phyloP scores from a whole-genome alignment of 2,113 vertebrate species.

The Hoplias malabaricus region DNA sequence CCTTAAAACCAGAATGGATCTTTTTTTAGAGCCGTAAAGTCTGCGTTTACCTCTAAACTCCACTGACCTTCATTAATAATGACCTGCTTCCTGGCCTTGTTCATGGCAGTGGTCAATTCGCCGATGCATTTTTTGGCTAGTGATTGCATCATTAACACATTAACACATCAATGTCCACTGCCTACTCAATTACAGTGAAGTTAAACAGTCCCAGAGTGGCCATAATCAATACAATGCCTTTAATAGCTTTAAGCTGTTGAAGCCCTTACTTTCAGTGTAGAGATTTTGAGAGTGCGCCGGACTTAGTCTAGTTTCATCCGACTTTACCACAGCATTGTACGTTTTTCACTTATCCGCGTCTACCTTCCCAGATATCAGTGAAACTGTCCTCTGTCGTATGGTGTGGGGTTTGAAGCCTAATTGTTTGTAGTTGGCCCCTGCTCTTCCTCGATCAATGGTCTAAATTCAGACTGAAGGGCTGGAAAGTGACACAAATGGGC shows the following conservation, averaged over 20 bases:
- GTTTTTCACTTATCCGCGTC: background rate
- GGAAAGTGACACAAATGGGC: background rate
- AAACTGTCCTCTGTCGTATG: background rate
- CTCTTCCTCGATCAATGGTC: conserved; percentile 45
- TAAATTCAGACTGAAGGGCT: conserved; percentile 41
- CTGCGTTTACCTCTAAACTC: background rate
- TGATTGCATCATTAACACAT: conserved; percentile 29
- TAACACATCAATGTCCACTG: conserved; percentile 18
- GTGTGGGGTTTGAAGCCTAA: conserved; percentile 13
- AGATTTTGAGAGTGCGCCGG: background rate
- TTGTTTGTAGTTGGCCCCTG: conserved; percentile 37
- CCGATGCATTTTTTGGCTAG: background rate
- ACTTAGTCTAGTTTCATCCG: background rate
- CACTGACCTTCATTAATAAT: background rate
- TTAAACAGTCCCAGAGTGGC: background rate
- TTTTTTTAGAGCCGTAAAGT: background rate
- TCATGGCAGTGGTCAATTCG: background rate
- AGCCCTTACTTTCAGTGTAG: background rate
- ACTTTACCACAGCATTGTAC: background rate
- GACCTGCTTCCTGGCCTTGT: background rate
- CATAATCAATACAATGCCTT: background rate
- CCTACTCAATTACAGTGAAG: background rate
- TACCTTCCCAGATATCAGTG: background rate
- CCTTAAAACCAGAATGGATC: background rate
- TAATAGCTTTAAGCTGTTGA: background rate